Base-by-base conservation (phyloP, 2,797 vertebrate genomes). In the Danio jaintianensis region DNA sequence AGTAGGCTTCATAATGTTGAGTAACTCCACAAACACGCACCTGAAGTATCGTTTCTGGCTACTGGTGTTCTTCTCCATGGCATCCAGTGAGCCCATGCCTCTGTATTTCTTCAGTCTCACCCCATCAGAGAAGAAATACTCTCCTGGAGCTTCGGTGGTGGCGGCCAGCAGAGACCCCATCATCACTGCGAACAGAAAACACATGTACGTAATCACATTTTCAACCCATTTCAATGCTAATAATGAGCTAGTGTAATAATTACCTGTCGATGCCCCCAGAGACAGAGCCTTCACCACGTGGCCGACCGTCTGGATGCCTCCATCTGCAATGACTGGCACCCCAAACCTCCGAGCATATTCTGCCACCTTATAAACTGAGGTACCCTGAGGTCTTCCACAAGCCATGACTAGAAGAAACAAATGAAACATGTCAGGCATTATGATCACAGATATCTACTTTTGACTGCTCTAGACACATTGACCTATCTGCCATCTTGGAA, bases 41-140 rank as follows among this genome's bases (percentile, higher is more conserved):
- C 94, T 95, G 88, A 95, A 95, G 79, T 95, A 95, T 72, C 94
- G 91, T 18, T 95, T 95, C 88, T 95, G 95, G 83, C 94, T 95
- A 89, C 92, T 93, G 85, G 90, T 92, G 88, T 87, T 93, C 83
- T 94, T 94, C 87, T 95, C 95, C 93, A 95, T 94, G 84, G 94
- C 94, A 0, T 96, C 95, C 58, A 95, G 84, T 0, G 94, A 95
- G 53, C 95, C 95, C 94, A 95, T 95, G 8, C 95, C 95, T 1
- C 95, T 91, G 87, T 95, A 95, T 85, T 95, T 95, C 90, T 95
- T 95, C 18, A 96, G 92, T 62, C 95, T 85, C 48, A 95, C 95
- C 0, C 95, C 95, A 2, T 96, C 95, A 0, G 95, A 95, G 89
- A 95, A 96, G 87, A 94, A 96, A 83, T 95, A 95, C 83, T 95